Evolutionary conservation across 2,888 invertebrate species (phyloP).

Genomic region (Cheilosia soror): DNA sequence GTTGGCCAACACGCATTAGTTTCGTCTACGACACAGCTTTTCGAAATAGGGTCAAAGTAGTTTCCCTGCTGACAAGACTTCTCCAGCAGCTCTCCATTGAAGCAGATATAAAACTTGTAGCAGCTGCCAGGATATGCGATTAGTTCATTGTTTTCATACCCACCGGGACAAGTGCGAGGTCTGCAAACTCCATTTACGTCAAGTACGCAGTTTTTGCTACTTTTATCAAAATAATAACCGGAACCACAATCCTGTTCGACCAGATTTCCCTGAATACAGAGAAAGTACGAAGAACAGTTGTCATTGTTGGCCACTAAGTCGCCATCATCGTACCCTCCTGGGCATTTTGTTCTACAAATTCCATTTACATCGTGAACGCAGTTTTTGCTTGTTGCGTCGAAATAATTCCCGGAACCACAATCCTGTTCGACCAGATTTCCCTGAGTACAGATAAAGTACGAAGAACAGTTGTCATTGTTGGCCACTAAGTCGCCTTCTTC

Average conservation of each 20-base stretch:
- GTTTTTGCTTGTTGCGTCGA: constrained; percentile 64
- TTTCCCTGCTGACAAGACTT: constrained; percentile 27
- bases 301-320: background rate
- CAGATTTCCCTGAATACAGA: constrained; percentile 34
- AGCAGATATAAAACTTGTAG: constrained; percentile 33
- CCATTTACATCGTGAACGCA: constrained; percentile 76
- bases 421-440: constrained; percentile 75
- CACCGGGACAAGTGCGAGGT: constrained; percentile 28
- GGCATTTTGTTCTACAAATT: constrained; percentile 10
- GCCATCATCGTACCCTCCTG: constrained; percentile 36
- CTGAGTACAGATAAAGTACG: constrained; percentile 77
- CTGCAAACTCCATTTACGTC: constrained; percentile 55
- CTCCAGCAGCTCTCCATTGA: constrained; percentile 21
- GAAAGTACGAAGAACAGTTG: constrained; percentile 25
- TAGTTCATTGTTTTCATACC: constrained; percentile 68
- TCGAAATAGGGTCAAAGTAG: constrained; percentile 6
- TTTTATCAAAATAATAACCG: constrained; percentile 39
- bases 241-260: constrained; percentile 16
- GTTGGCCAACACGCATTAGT: constrained; percentile 48
- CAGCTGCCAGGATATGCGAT: constrained; percentile 22
- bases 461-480: constrained; percentile 78
- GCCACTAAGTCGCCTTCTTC: constrained; percentile 76
- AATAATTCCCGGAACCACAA: constrained; percentile 78
- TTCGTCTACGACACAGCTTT: background rate
- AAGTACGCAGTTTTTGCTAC: constrained; percentile 2